Evolutionary conservation across 2,888 invertebrate species (phyloP), one percentile per base, ranked within the genome.

Genomic region (Diogma glabrata): DNA sequence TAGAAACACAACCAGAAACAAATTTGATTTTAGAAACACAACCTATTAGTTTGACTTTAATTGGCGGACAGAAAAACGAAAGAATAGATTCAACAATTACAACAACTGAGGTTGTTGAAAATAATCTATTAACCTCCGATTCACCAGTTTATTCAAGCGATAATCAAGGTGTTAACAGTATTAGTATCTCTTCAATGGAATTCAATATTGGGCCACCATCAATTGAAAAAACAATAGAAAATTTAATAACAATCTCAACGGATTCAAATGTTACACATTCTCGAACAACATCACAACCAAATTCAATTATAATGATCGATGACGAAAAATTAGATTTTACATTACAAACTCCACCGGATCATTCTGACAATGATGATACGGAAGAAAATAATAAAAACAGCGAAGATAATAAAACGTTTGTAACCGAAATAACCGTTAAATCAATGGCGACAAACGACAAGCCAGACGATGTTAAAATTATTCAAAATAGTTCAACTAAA

Each of bases 201-300:
- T 23, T 54, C n/a, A 52, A 56, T 14, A 48, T 50, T 9, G 20
- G 33, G 9, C 36, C 52, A 17, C 22, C 51, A 8, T 47, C 43
- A 6, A 47, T 47, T 9, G 45, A 30, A 16, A 5, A 51, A 10
- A 33, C 33, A 14, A 12, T 46, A 14, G 54, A 56, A 50, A 56
- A 53, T 51, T 46, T 54, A 24, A 72, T 75, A 23, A 75, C 74
- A 4, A 73, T 75, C 33, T 52, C 51, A 57, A 43, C 43, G 43
- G 43, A 43, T 22, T 64, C 69, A 3, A 38, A 14, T 20, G 72
- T 75, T 23, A 75, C 74, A 3, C 73, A 74, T 33, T 50, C 53
- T 56, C 70, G 70, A 52, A 70, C 73, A 51, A 73, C 73, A 57
- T 62, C 59, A 53, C 65, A 65, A 50, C 67, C 69, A 4, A 54